Percentiles rank a stretch among this genome's conserved stretches.
phyloP scores from a whole-genome alignment of 2,888 invertebrate species.

The Labia minor region DNA sequence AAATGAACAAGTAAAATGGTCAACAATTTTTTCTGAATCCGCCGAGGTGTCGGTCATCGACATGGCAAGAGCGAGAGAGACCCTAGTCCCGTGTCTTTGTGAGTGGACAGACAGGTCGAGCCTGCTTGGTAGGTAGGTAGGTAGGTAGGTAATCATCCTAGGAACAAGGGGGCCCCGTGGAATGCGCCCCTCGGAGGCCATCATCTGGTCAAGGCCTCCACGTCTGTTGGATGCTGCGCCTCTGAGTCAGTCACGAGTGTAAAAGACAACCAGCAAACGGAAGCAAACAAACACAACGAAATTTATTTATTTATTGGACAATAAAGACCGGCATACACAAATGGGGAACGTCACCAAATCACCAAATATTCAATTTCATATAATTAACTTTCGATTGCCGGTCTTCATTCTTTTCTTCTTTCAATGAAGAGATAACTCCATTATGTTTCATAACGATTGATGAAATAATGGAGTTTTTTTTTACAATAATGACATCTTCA shows the following conservation, averaged over 20 bases:
- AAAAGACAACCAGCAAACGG: too few species aligned
- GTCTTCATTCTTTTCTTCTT: too few species aligned
- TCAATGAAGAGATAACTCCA: too few species aligned
- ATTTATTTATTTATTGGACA: too few species aligned
- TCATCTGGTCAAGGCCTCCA: constrained; percentile 13
- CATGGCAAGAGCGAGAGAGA: neutral
- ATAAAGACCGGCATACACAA: too few species aligned
- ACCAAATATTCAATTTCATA: too few species aligned
- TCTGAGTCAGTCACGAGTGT: neutral
- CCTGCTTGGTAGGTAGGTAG: constrained; percentile 13
- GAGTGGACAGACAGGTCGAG: neutral
- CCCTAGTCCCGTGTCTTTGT: neutral
- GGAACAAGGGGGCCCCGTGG: neutral
- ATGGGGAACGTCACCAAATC: too few species aligned
- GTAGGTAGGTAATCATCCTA: neutral
- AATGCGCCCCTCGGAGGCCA: neutral
- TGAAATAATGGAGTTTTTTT: too few species aligned
- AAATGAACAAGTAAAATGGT: neutral
- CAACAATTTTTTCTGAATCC: neutral
- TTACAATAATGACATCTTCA: too few species aligned
- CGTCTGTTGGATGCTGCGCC: neutral
- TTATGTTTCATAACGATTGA: too few species aligned
- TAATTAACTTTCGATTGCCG: too few species aligned
- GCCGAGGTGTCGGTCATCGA: neutral
- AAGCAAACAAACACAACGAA: too few species aligned